A percentile compares a stretch with the other conserved stretches of the same genome.
Conservation (phyloP, 1,140 invertebrate species). For the Drosophila sulfurigaster region DNA sequence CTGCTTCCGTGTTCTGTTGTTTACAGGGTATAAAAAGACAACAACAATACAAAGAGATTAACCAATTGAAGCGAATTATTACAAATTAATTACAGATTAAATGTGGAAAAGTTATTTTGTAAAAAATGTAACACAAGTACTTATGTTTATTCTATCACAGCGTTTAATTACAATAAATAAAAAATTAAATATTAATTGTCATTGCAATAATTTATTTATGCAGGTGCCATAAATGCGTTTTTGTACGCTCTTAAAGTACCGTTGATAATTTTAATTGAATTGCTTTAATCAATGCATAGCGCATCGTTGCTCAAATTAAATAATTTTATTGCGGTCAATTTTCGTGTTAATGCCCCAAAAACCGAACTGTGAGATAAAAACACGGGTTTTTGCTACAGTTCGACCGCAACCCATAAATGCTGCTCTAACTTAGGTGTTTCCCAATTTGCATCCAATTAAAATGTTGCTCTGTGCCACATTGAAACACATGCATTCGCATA, state of each 20-base stretch:
- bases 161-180: conserved; percentile 47
- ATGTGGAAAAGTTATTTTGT: conserved; percentile 45
- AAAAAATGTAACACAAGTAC: conserved; percentile 4
- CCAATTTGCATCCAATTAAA: conserved; percentile 75
- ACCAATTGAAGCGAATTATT: conserved; percentile 47
- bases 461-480: conserved; percentile 44
- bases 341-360: conserved; percentile 25
- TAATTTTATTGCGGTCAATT: conserved; percentile 62
- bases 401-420: background rate
- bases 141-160: conserved; percentile 17
- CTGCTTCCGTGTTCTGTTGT: background rate
- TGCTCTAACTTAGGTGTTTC: conserved; percentile 41
- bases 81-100: conserved; percentile 75
- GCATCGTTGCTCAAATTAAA: conserved; percentile 29
- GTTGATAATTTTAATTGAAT: conserved; percentile 68
- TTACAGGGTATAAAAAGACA: background rate
- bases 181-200: conserved; percentile 53
- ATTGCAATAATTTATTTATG: conserved; percentile 61
- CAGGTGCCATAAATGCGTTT: conserved; percentile 49
- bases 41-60: conserved; percentile 25
- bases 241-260: conserved; percentile 32
- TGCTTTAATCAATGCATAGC: conserved; percentile 59
- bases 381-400: conserved; percentile 7
- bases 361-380: conserved; percentile 23
- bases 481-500: background rate